These are phyloP conservation scores for Sphaerodactylus townsendi DNA, from an alignment of 2,113 vertebrate genomes.

Conservation along the genomic window DNA sequence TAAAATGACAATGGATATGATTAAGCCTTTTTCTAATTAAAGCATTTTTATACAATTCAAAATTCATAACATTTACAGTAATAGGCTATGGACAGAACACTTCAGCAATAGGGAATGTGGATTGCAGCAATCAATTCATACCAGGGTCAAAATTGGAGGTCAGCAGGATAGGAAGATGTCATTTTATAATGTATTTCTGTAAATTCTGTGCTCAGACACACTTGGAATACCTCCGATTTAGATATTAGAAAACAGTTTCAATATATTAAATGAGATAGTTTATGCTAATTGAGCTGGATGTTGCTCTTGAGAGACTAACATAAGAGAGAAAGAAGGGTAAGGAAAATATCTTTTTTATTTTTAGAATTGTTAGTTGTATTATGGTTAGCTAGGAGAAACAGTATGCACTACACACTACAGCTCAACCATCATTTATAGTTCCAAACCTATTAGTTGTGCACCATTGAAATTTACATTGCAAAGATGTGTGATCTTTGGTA, in stretches of 20 bases:
- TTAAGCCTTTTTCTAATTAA: constrained; percentile 75
- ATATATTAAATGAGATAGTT: constrained; percentile 12
- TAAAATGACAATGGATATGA: constrained; percentile 59
- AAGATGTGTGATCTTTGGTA: too few species aligned
- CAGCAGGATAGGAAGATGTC: constrained; percentile 58
- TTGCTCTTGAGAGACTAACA: too few species aligned
- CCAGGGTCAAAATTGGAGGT: constrained; percentile 70
- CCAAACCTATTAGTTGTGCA: background rate
- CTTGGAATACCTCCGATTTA: constrained; percentile 3
- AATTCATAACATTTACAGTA: constrained; percentile 71
- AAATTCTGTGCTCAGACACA: constrained; percentile 34
- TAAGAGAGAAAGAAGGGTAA: too few species aligned
- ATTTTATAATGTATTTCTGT: constrained; percentile 58
- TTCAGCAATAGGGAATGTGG: constrained; percentile 57
- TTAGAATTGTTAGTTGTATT: background rate
- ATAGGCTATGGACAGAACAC: constrained; percentile 69
- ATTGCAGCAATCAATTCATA: constrained; percentile 67
- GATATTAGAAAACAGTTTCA: constrained; percentile 39
- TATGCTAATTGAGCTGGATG: too few species aligned
- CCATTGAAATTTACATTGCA: background rate
- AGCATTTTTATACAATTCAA: constrained; percentile 65
- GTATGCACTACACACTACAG: constrained; percentile 12
- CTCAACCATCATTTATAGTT: background rate
- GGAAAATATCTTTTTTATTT: background rate
- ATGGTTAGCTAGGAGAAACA: background rate